Base-by-base conservation (phyloP, 2,888 invertebrate genomes). In the Ectobius pallidus region DNA sequence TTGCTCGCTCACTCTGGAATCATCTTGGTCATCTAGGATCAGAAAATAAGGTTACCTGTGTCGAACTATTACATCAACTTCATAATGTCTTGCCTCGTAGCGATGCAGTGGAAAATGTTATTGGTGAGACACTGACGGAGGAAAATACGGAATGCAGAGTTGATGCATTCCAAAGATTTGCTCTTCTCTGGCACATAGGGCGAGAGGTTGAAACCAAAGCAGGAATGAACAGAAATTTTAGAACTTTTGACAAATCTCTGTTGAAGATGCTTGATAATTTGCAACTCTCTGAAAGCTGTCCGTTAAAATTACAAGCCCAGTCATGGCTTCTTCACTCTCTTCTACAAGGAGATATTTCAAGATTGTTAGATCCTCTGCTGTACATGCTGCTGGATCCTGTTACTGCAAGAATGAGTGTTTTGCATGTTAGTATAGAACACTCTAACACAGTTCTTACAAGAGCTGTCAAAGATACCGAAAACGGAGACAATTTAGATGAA, bases 331-430 rank as follows among this genome's bases (percentile, higher is more conserved):
- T 91, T 62, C 90, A 91, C 71, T 87, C 89, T 27, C 84, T 95
- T 3, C 84, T 92, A 67, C 87, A 92, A 39, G 92, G 92, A 16
- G 95, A 96, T 80, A 86, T 94, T 71, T 88, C 91, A 0, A 86
- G 94, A 1, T 86, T 96, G 14, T 86, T 96, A 30, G 93, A 93
- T 79, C 93, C 94, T 0, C 83, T 94, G 4, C 84, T 94, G 70
- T 84, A 89, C 74, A 92, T 93, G 82, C 84, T 96, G 22, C 84
- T 96, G 27, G 90, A 92, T 76, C 89, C 93, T 0, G 91, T 90
- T 75, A 94, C 95, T 0, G 92, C 93, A 70, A 86, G 93, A n/a
- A 89, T 93, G 76, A 91, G 92, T 39, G 90, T 94, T n/a, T 87
- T 91, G 16, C 91, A 93, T 77, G 87, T 90, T 4, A 89, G 89